These are phyloP conservation scores for Brachionus rubens DNA, from an alignment of 1,140 invertebrate genomes.

Conservation along the genomic window DNA sequence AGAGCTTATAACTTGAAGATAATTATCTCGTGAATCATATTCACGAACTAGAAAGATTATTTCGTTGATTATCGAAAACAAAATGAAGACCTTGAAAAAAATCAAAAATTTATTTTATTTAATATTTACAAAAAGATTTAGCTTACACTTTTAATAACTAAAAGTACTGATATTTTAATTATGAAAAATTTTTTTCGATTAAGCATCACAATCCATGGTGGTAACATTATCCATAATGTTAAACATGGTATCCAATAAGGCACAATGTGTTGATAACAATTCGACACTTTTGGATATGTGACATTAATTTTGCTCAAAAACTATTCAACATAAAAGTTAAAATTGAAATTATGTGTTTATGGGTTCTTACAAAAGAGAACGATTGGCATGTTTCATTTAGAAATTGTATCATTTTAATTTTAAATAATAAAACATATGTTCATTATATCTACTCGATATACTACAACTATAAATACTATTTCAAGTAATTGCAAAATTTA, in stretches of 20 bases:
- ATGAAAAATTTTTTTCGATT: background rate
- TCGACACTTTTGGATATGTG: background rate
- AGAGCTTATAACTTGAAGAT: background rate
- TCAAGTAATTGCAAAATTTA: too few species aligned
- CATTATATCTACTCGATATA: background rate
- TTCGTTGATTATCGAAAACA: background rate
- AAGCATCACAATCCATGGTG: background rate
- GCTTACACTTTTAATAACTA: constrained; percentile 5
- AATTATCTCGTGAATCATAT: background rate
- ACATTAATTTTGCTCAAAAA: background rate
- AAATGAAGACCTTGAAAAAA: too few species aligned
- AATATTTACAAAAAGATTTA: background rate
- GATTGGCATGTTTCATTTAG: background rate
- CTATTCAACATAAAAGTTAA: background rate
- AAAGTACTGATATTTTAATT: background rate
- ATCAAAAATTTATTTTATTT: background rate
- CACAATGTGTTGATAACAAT: constrained; percentile 7
- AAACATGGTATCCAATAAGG: background rate
- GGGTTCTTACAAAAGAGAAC: background rate
- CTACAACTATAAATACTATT: background rate
- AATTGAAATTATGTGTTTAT: background rate
- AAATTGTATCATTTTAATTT: background rate
- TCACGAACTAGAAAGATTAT: background rate
- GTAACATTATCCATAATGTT: background rate
- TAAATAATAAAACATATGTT: background rate